Evolutionary conservation across 2,797 vertebrate species (phyloP).

Genomic region (Eupleurogrammus muticus): DNA sequence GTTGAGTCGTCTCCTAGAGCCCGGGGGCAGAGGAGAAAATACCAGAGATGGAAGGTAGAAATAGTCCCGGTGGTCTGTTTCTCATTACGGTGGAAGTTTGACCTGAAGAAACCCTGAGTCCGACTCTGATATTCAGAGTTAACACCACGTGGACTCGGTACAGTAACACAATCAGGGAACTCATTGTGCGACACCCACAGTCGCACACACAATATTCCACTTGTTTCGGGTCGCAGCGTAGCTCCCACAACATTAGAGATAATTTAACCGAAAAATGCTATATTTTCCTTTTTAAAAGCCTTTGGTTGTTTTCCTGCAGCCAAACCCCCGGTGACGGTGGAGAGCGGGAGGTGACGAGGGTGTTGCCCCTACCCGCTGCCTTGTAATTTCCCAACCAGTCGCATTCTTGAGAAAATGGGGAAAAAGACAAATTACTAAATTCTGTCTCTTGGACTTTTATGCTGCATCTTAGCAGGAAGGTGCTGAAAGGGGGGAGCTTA

Average conservation of each 20-base stretch:
- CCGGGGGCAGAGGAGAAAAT: conserved; percentile 50
- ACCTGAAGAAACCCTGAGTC: conserved; percentile 59
- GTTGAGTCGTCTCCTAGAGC: conserved; percentile 41
- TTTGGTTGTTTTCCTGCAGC: conserved; percentile 17
- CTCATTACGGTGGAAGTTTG: conserved; percentile 58
- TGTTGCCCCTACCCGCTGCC: conserved; percentile 52
- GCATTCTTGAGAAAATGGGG: conserved; percentile 46
- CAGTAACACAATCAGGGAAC: conserved; percentile 43
- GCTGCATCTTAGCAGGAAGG: background rate
- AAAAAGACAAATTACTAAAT: conserved; percentile 39
- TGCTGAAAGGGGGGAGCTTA: conserved; percentile 4
- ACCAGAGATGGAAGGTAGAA: conserved; percentile 57
- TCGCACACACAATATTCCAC: conserved; percentile 53
- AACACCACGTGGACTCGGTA: conserved; percentile 38
- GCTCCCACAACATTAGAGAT: conserved; percentile 2
- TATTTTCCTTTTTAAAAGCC: background rate
- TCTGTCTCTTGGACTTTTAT: conserved; percentile 28
- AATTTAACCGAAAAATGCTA: background rate
- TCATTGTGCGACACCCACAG: conserved; percentile 63
- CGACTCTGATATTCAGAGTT: conserved; percentile 26
- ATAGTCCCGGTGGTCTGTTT: conserved; percentile 52
- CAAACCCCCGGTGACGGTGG: conserved; percentile 33
- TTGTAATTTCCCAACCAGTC: conserved; percentile 62
- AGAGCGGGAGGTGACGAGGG: conserved; percentile 47
- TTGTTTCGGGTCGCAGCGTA: conserved; percentile 50